Evolutionary conservation across 2,113 vertebrate species (phyloP).

Genomic region (Pomatorhinus ruficollis): DNA sequence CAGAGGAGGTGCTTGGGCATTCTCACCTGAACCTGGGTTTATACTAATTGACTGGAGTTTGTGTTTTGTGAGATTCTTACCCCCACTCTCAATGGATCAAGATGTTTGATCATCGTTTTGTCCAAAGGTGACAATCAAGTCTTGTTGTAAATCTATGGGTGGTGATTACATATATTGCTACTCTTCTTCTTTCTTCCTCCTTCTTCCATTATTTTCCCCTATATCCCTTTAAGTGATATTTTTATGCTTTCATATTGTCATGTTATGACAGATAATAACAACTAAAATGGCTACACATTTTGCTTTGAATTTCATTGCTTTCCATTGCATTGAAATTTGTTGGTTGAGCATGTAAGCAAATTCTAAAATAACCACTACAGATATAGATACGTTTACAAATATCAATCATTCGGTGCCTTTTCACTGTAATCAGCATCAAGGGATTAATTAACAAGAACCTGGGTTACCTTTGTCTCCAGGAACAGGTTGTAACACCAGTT

Average conservation of each 20-base stretch:
- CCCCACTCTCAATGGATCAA: neutral
- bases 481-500: rapidly evolving
- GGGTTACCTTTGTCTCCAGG: neutral
- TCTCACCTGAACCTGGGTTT: neutral
- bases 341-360: neutral
- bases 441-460: neutral
- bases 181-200: neutral
- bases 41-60: neutral
- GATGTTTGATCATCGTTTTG: neutral
- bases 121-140: neutral
- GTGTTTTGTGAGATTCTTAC: neutral
- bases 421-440: neutral
- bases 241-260: neutral
- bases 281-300: rapidly evolving
- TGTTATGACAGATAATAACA: neutral
- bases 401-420: neutral
- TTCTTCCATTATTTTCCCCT: neutral
- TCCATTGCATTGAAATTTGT: neutral
- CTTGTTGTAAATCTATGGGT: neutral
- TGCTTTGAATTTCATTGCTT: neutral
- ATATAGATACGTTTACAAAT: too few species aligned
- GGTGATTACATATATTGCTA: neutral
- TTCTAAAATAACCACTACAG: neutral
- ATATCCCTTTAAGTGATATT: neutral
- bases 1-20: neutral